These are phyloP conservation scores for Mergus octosetaceus DNA, from an alignment of 2,797 vertebrate genomes.

Conservation along the genomic window DNA sequence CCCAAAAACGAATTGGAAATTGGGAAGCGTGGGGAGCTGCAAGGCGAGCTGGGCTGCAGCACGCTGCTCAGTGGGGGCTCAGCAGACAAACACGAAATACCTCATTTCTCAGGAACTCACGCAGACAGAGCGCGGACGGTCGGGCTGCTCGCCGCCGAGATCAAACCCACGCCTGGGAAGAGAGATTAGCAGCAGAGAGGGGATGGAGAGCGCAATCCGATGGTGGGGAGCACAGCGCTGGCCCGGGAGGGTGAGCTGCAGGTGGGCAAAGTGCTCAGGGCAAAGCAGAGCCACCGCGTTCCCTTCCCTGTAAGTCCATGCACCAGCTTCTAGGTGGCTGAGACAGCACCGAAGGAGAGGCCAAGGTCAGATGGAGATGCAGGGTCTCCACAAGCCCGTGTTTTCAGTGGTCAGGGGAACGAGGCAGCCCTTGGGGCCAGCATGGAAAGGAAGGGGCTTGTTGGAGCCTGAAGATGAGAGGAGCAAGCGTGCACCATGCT, in stretches of 20 bases:
- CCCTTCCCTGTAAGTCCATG: neutral
- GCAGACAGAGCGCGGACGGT: conserved; percentile 32
- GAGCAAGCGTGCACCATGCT: neutral
- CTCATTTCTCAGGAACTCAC: conserved; percentile 75
- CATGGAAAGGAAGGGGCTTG: neutral
- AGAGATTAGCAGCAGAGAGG: conserved; percentile 20
- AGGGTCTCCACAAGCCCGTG: neutral
- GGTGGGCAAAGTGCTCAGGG: neutral
- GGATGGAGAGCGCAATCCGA: neutral
- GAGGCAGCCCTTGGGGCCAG: neutral
- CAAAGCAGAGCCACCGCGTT: neutral
- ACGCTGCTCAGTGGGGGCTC: conserved; percentile 32
- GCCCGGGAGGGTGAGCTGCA: fast-evolving
- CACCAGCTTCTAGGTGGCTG: neutral
- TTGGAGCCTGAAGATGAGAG: neutral
- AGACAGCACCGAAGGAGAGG: neutral
- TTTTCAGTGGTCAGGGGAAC: neutral
- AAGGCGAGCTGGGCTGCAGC: conserved; percentile 37
- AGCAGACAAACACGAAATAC: conserved; percentile 73
- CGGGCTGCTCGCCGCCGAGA: neutral
- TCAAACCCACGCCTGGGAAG: conserved; percentile 25
- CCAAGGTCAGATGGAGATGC: fast-evolving
- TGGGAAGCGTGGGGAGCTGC: conserved; percentile 36
- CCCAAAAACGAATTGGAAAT: neutral
- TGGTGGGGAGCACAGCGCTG: neutral